Conservation (phyloP, 23 tunicate species). For the Trididemnum clinides region DNA sequence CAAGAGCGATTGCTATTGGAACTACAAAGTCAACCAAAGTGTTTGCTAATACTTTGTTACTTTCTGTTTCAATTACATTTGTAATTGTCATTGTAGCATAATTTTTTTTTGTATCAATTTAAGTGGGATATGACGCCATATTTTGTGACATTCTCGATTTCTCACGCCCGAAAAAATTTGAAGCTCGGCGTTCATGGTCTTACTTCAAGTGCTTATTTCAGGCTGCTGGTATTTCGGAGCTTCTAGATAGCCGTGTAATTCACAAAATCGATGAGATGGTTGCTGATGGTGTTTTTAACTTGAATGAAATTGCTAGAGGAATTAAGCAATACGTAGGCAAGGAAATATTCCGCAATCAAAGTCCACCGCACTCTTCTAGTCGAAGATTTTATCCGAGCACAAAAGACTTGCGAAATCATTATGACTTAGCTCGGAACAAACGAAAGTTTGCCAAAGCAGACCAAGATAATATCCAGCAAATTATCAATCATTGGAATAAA, state of each 20-base stretch:
- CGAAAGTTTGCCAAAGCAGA: conserved; percentile 15
- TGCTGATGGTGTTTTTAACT: background rate
- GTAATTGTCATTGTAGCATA: no score
- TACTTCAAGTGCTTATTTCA: no score
- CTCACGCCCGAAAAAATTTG: no score
- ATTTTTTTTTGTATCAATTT: no score
- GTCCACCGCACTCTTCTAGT: background rate
- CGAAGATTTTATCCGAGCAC: background rate
- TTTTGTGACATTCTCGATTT: no score
- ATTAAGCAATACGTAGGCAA: background rate
- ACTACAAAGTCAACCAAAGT: no score
- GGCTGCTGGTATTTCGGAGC: background rate
- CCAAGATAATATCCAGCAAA: background rate
- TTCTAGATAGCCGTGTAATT: background rate
- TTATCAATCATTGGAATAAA: conserved; percentile 13
- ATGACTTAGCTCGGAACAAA: background rate
- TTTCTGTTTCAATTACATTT: no score
- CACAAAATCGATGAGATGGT: background rate
- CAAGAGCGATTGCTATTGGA: no score
- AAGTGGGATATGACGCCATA: no score
- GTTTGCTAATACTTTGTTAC: no score
- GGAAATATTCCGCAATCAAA: background rate
- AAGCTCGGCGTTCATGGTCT: no score
- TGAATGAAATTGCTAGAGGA: background rate
- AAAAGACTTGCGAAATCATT: background rate